These are phyloP conservation scores for Synodontis membranacea DNA, from an alignment of 2,113 vertebrate genomes.

Conservation along the genomic window DNA sequence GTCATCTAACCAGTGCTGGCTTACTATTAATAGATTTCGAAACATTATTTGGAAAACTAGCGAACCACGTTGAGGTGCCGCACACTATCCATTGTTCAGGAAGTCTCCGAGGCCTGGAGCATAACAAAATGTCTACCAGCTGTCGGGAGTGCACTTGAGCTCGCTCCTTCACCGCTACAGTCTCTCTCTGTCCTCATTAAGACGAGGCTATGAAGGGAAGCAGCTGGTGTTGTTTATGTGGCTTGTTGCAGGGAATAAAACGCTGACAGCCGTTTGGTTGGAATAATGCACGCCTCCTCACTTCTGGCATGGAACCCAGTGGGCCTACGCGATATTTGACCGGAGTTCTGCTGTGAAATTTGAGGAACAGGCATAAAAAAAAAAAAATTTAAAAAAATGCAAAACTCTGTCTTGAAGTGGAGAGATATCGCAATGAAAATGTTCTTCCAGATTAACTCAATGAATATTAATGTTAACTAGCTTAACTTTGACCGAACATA, in stretches of 20 bases:
- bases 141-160: conserved; percentile 45
- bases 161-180: conserved; percentile 43
- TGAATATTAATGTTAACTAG: neutral
- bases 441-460: neutral
- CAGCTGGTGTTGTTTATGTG: conserved; percentile 69
- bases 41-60: neutral
- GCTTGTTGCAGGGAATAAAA: conserved; percentile 55
- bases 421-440: neutral
- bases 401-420: neutral
- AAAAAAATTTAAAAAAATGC: no score
- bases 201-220: conserved; percentile 53
- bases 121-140: conserved; percentile 63
- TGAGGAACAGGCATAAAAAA: neutral
- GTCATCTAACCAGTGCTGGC: neutral
- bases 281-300: conserved; percentile 45
- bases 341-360: conserved; percentile 20
- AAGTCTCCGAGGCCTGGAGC: conserved; percentile 4
- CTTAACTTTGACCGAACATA: neutral
- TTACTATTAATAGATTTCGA: neutral
- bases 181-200: conserved; percentile 56
- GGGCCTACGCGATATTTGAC: neutral
- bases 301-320: neutral
- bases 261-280: conserved; percentile 36
- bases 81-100: conserved; percentile 12
- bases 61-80: neutral